These are phyloP conservation scores for Harpalus rufipes DNA, from an alignment of 2,888 invertebrate genomes.

Conservation along the genomic window DNA sequence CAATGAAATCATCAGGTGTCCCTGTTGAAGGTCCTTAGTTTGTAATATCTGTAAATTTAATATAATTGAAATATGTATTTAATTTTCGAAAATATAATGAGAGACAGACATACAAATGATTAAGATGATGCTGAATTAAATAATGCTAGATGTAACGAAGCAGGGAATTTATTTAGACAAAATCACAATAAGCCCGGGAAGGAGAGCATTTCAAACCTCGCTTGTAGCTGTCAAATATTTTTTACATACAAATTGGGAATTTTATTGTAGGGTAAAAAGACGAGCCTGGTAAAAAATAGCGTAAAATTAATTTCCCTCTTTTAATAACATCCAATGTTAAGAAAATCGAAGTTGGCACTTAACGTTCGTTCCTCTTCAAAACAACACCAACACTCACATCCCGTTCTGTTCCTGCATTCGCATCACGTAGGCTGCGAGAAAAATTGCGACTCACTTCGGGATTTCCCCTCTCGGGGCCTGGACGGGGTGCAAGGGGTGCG, in stretches of 20 bases:
- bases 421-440: conserved; percentile 77
- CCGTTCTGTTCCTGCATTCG: conserved; percentile 74
- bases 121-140: no score
- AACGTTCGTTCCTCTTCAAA: conserved; percentile 72
- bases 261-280: conserved; percentile 9
- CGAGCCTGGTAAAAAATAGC: background rate
- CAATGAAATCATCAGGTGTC: no score
- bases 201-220: no score
- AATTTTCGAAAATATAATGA: no score
- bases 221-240: no score
- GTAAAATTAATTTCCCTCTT: conserved; percentile 25
- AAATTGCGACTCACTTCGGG: conserved; percentile 77
- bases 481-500: conserved; percentile 66
- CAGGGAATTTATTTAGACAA: no score
- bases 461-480: conserved; percentile 73
- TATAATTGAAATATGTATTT: no score
- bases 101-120: no score
- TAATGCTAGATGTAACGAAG: no score
- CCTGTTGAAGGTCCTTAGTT: no score
- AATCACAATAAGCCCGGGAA: no score
- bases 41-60: no score
- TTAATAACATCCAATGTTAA: conserved; percentile 39
- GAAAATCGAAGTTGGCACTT: conserved; percentile 67
- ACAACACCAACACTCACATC: conserved; percentile 72
- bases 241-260: background rate